Percentiles rank a stretch among this genome's conserved stretches.
Evolutionary conservation across 2,888 invertebrate genomes (phyloP).

Genomic region (Melinaea menophilus): DNA sequence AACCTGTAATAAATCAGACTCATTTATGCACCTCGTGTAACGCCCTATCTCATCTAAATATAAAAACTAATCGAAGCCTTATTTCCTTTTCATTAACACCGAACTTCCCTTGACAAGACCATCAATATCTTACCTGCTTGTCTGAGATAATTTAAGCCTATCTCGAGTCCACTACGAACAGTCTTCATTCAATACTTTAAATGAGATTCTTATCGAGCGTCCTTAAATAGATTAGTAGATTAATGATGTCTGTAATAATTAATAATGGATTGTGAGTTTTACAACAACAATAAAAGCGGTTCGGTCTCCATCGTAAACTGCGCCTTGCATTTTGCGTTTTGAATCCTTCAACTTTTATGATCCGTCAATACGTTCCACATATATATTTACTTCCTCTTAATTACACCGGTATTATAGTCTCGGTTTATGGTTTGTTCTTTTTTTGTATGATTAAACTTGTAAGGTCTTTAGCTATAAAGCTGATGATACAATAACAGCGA

Average conservation of each 20-base stretch:
- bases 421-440: conserved; percentile 62
- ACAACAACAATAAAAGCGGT: conserved; percentile 76
- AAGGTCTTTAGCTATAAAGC: conserved; percentile 37
- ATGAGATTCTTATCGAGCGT: conserved; percentile 77
- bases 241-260: conserved; percentile 78
- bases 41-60: conserved; percentile 32
- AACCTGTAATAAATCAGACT: conserved; percentile 77
- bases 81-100: conserved; percentile 24
- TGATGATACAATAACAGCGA: conserved; percentile 38
- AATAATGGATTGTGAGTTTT: conserved; percentile 78
- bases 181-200: conserved; percentile 79
- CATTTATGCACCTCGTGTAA: conserved; percentile 35
- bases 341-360: conserved; percentile 71
- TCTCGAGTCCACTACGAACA: conserved; percentile 75
- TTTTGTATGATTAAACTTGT: conserved; percentile 54
- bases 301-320: conserved; percentile 68
- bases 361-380: conserved; percentile 73
- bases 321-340: conserved; percentile 70
- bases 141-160: conserved; percentile 68
- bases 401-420: conserved; percentile 64
- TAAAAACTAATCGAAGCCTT: conserved; percentile 33
- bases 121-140: conserved; percentile 32
- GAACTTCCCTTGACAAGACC: conserved; percentile 24
- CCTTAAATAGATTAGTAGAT: conserved; percentile 79
- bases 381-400: conserved; percentile 74